A percentile compares a stretch with the other conserved stretches of the same genome.
Conservation (phyloP, 1,140 invertebrate genomes). For the Brachionus rubens region DNA sequence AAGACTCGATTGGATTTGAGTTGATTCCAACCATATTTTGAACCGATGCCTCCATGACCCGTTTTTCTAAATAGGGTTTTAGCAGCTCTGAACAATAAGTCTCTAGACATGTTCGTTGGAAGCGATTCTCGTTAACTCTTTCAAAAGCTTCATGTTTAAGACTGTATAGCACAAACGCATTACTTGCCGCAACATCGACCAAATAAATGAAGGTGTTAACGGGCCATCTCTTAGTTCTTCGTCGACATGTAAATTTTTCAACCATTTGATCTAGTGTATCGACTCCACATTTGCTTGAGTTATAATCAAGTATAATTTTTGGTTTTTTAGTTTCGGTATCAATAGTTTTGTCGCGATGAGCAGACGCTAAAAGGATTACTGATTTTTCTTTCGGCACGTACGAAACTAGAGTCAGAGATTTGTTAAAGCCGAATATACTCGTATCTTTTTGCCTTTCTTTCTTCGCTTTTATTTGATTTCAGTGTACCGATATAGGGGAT, state of each 20-base stretch:
- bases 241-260: constrained; percentile 47
- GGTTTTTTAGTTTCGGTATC: constrained; percentile 45
- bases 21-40: no score
- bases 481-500: not conserved
- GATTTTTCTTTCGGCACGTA: constrained; percentile 50
- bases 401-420: constrained; percentile 48
- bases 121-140: not conserved
- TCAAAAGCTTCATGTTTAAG: not conserved
- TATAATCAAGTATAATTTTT: constrained; percentile 47
- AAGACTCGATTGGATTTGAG: no score
- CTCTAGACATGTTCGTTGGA: not conserved
- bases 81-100: no score
- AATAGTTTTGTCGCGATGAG: constrained; percentile 25
- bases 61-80: no score
- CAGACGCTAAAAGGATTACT: constrained; percentile 41
- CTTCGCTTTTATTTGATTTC: not conserved
- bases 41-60: no score
- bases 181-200: constrained; percentile 48
- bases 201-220: constrained; percentile 49
- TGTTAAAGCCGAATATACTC: not conserved
- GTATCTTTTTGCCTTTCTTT: not conserved
- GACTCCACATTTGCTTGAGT: constrained; percentile 47
- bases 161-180: not conserved
- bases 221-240: constrained; percentile 49
- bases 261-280: constrained; percentile 48